Evolutionary conservation across 1,140 invertebrate species (phyloP), one percentile per base, ranked within the genome.

Genomic region (Neelides sp.): DNA sequence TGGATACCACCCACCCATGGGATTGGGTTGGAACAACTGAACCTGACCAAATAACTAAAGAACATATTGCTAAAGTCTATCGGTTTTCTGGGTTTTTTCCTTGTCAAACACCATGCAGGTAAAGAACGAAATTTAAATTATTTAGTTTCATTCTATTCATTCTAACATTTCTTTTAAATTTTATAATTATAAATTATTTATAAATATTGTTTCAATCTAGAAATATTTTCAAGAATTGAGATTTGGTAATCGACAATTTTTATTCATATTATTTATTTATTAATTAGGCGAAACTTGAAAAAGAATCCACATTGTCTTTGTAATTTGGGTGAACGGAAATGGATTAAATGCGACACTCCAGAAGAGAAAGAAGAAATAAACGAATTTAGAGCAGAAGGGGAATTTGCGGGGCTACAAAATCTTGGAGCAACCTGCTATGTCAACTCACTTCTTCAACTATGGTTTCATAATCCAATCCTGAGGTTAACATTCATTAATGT

Each of bases 371-470:
- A 61, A 8, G 39, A 43, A n/a, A 45, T 40, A 40, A 49, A 39
- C 19, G 43, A 50, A 7, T 52, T 58, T 22, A 62, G 74, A 15
- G 64, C 68, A 48, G 66, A 67, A 20, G 68, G 66, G 0, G 65
- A 70, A 40, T 73, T 73, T 69, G 78, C 78, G 32, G 80, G 80
- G 13, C 64, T 83, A 39, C 76, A 77, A 64, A 83, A 83, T 70
- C 65, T 82, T 44, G 80, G 80, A 35, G 78, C 78, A 15, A 83
- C 80, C 8, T 83, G 80, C 66, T 83, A 83, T 63, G 77, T 82
- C 5, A 83, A 83, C 65, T 78, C 78, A 59, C 72, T 81, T 51
- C 70, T 83, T 32, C 80, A 83, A 68, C 68, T 82, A 22, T 82
- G 79, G 79, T 82, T 78, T 66, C 79, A 82, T 58, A 82, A 81